Conservation (phyloP, 2,888 invertebrate species). For the Melieria omissa region DNA sequence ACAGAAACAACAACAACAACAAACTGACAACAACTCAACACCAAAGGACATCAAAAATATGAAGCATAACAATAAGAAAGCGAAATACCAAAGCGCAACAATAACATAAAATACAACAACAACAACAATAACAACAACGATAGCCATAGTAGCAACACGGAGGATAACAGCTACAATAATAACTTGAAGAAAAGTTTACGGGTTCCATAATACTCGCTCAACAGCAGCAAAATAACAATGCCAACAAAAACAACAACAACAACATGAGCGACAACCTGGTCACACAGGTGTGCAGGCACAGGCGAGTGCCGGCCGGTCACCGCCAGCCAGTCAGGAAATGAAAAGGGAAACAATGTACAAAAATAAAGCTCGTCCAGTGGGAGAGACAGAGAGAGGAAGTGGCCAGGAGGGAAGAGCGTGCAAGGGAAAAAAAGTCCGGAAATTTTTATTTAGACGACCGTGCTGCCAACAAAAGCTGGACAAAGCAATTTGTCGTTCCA, state of each 20-base stretch:
- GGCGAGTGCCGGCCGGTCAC: too few species aligned
- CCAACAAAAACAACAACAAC: slow-evolving; percentile 14
- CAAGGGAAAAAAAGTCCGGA: slow-evolving; percentile 47
- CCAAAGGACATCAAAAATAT: too few species aligned
- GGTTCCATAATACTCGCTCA: slow-evolving; percentile 28
- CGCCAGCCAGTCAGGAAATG: background rate
- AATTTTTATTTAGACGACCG: slow-evolving; percentile 57
- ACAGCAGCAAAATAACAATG: slow-evolving; percentile 10
- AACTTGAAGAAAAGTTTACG: slow-evolving; percentile 32
- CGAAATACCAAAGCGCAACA: too few species aligned
- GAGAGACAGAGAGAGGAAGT: background rate
- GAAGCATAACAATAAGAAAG: too few species aligned
- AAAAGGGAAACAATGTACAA: background rate
- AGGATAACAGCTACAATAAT: too few species aligned
- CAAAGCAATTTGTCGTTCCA: slow-evolving; percentile 14
- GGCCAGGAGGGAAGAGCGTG: background rate
- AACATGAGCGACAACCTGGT: slow-evolving; percentile 3
- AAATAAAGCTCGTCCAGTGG: background rate
- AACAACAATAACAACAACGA: too few species aligned
- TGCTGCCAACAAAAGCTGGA: slow-evolving; percentile 2
- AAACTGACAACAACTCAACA: too few species aligned
- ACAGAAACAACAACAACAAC: too few species aligned
- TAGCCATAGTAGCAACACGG: too few species aligned
- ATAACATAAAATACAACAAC: too few species aligned
- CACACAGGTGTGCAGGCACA: background rate